Percentiles rank a stretch among this genome's conserved stretches.
These are phyloP conservation scores for Philotrypesis tridentata DNA, from an alignment of 1,140 invertebrate species.

Conservation along the genomic window DNA sequence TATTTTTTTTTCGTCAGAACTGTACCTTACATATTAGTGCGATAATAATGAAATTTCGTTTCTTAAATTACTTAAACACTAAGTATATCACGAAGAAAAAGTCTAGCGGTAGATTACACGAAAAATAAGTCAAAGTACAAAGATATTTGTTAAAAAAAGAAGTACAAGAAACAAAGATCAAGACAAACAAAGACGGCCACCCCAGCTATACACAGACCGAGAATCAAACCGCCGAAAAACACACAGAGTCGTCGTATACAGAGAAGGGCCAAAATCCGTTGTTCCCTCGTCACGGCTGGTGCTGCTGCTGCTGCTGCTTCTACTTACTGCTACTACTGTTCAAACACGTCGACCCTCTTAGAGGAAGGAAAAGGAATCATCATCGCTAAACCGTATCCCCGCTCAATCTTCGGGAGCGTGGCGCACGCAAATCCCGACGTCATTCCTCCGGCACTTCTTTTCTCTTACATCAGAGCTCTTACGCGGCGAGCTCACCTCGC, in stretches of 20 bases:
- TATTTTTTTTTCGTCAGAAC: too few species aligned
- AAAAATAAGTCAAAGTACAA: too few species aligned
- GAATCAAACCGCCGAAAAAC: slow-evolving; percentile 30
- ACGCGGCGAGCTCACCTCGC: too few species aligned
- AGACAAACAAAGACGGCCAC: not conserved
- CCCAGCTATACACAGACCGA: not conserved
- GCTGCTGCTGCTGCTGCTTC: too few species aligned
- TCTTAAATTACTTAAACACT: too few species aligned
- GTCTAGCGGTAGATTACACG: too few species aligned
- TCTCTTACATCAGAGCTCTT: not conserved
- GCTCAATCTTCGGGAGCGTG: not conserved
- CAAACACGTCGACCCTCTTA: slow-evolving; percentile 12
- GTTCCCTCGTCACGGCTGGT: not conserved
- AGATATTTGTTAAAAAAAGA: too few species aligned
- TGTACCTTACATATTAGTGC: too few species aligned
- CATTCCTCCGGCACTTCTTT: not conserved
- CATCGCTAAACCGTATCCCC: not conserved
- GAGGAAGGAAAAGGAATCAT: slow-evolving; percentile 26
- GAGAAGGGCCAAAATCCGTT: not conserved
- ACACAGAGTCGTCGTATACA: not conserved
- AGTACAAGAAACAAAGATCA: not conserved
- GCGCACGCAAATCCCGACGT: not conserved
- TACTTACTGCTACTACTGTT: not conserved
- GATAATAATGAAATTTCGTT: too few species aligned
- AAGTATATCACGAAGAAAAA: too few species aligned